Base-by-base conservation (phyloP, 2,113 vertebrate species). In the Morone saxatilis region DNA sequence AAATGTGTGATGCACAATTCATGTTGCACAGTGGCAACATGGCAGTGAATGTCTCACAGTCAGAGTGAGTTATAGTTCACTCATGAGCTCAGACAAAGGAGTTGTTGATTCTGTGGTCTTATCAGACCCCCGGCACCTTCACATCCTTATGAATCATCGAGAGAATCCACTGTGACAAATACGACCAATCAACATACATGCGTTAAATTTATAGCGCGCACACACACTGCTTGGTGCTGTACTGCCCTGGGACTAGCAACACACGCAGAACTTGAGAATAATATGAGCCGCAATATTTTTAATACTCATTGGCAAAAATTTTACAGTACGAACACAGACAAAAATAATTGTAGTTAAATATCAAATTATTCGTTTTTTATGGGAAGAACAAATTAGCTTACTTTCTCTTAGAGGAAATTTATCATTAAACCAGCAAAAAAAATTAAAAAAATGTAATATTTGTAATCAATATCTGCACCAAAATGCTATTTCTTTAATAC, bases 121-220 rank as follows among this genome's bases (percentile, higher is more conserved):
- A 85, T 89, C 74, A 48, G 72, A 78, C 73, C 17, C 66, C 31
- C 11, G 14, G 36, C 68, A 43, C 73, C 48, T 76, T 76, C 57
- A 67, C 45, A 61, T 87, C 78, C 62, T 77, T 66, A 77, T 90
- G 54, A 90, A 75, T 85, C 81, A 73, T 53, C 31, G 68, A 16
- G 16, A 38, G 20, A 78, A 84, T 47, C 36, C 65, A 67, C 69
- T 41, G 65, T 45, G 12, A 67, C 75, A 78, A 78, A 74, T 51
- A 69, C 14, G 0, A 65, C 41, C 60, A 48, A 77, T 38, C 66
- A 63, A 54, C 78, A 71, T 17, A n/a, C 50, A 65, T 19, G 31
- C 7, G 20, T 59, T 25, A 4, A 57, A 87, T 85, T 72, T 76
- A 83, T 59, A 54, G 5, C 51, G 20, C 65, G 14, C 69, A 22